Conservation (phyloP, 2,113 vertebrate species). For the Tapirus terrestris region DNA sequence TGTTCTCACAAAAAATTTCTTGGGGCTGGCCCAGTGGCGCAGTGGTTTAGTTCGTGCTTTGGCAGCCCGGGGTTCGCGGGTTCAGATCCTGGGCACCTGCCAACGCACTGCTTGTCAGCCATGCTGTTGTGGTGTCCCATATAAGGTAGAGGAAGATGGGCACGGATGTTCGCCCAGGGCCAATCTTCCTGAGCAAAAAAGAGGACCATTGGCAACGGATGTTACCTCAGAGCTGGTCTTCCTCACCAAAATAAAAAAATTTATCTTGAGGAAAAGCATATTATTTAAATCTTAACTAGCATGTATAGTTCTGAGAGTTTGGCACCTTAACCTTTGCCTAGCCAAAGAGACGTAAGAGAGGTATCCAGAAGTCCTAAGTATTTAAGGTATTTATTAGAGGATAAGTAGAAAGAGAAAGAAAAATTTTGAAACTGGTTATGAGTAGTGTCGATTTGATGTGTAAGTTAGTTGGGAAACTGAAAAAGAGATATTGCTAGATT, state of each 20-base stretch:
- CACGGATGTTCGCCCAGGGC: no score
- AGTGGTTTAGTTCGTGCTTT: no score
- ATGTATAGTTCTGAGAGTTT: not conserved
- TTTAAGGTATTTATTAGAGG: not conserved
- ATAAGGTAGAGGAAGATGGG: no score
- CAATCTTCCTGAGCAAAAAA: no score
- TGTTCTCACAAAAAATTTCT: not conserved
- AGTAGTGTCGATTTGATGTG: conserved; percentile 14
- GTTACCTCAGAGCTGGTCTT: no score
- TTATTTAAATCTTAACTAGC: conserved; percentile 6
- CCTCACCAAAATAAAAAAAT: not conserved
- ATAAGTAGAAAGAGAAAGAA: not conserved
- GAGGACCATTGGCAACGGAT: no score
- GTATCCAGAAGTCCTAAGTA: not conserved
- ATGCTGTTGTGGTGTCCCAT: no score
- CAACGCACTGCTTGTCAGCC: no score
- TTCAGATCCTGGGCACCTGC: no score
- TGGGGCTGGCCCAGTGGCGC: no score
- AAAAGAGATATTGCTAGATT: not conserved
- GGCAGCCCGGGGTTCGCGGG: no score
- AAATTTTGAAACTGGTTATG: not conserved
- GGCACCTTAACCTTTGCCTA: not conserved
- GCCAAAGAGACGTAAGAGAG: not conserved
- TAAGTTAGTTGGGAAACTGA: not conserved
- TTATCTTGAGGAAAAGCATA: not conserved